Conservation (phyloP, 2,888 invertebrate genomes). For the Pandemis heparana region DNA sequence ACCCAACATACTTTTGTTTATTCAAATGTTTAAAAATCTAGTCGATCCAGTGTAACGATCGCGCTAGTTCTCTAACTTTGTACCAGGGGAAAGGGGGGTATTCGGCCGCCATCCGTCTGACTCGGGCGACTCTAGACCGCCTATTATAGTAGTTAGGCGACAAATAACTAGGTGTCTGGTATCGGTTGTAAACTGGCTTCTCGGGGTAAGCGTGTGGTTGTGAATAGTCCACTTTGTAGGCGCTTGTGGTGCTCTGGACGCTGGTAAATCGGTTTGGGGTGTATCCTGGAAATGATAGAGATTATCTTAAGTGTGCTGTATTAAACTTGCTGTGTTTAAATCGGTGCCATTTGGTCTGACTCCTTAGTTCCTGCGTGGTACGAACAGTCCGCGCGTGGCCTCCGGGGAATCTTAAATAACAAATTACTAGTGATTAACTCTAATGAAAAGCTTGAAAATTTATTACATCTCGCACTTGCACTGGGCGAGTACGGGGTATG, state of each 20-base stretch:
- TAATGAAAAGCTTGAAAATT: too few species aligned
- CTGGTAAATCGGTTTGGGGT: constrained; percentile 73
- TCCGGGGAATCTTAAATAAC: too few species aligned
- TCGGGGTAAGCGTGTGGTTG: constrained; percentile 76
- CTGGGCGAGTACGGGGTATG: too few species aligned
- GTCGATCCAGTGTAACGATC: constrained; percentile 88
- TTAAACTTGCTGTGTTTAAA: neutral
- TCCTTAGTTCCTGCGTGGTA: neutral
- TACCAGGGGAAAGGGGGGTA: constrained; percentile 92
- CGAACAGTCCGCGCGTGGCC: neutral
- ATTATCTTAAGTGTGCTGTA: constrained; percentile 18
- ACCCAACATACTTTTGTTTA: constrained; percentile 76
- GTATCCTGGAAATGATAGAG: constrained; percentile 65
- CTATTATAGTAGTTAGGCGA: constrained; percentile 77
- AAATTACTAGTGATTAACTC: too few species aligned
- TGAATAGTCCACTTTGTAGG: constrained; percentile 83
- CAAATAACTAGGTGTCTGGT: constrained; percentile 71
- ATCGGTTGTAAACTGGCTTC: constrained; percentile 80
- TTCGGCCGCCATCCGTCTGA: constrained; percentile 72
- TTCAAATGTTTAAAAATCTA: constrained; percentile 53
- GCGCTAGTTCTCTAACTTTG: constrained; percentile 89
- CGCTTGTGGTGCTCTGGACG: constrained; percentile 77
- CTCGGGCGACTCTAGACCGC: constrained; percentile 72
- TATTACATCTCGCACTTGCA: too few species aligned
- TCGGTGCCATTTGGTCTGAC: neutral